Evolutionary conservation across 2,113 vertebrate species (phyloP), one percentile per base, ranked within the genome.

Genomic region (Xiphorhynchus elegans): DNA sequence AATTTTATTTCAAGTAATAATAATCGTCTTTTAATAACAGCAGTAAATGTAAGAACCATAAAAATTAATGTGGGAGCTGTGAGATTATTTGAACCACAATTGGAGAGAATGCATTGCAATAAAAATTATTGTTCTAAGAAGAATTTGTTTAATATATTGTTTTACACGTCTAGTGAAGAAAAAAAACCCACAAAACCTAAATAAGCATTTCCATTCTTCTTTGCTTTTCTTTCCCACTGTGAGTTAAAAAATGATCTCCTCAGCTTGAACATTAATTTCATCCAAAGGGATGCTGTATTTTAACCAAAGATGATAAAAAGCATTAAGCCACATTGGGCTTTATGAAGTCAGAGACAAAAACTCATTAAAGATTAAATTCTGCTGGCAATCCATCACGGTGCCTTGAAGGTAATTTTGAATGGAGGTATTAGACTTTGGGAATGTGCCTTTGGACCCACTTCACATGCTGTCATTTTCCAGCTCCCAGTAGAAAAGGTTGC

Each of bases 311-410:
- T 7, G 9, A 90, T 90, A 69, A 76, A 89, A 84, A 17, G 21
- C 11, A 74, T 85, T 73, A 84, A 78, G n/a, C 29, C 40, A 39
- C 6, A 37, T 19, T 17, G 17, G 7, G 23, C 24, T 94, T 85
- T 62, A 91, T 74, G 73, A 82, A 89, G 74, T 52, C 67, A 80
- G 83, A 89, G 53, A 76, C 83, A 42, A 66, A 69, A 85, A 78
- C 39, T 89, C 66, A 70, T 83, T 93, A 84, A 90, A 83, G 63
- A 90, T 89, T 85, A 87, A 91, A 86, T 94, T 73, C 87, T 69
- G 35, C 55, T 55, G 52, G 46, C 66, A 93, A 80, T 74, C 42
- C 46, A 78, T 86, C 85, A 64, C 13, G 17, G 55, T 94, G 73
- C 66, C 77, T 83, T 73, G 19, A 28, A 94, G 73, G 53, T 15